These are phyloP conservation scores for Melinopterus prodromus DNA, from an alignment of 2,888 invertebrate species.

Conservation along the genomic window DNA sequence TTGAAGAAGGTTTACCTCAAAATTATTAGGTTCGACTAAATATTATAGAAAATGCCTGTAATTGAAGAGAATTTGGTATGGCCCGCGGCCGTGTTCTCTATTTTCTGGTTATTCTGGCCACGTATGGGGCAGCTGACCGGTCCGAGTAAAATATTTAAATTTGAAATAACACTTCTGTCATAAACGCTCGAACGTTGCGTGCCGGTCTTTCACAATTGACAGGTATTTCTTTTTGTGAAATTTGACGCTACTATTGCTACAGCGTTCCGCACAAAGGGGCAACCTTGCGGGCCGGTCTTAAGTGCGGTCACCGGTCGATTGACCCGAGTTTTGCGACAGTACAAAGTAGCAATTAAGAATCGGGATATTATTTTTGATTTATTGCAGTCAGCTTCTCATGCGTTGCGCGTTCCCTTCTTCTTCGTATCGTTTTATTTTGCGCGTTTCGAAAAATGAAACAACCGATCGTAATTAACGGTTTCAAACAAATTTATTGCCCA, in stretches of 20 bases:
- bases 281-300: neutral
- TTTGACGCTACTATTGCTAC: neutral
- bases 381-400: slow-evolving; percentile 14
- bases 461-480: neutral
- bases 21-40: neutral
- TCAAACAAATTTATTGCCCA: neutral
- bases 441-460: neutral
- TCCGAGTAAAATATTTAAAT: neutral
- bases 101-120: neutral
- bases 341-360: slow-evolving; percentile 19
- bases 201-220: neutral
- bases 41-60: slow-evolving; percentile 4
- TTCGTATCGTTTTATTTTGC: neutral
- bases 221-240: slow-evolving; percentile 4
- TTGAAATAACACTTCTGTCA: slow-evolving; percentile 4
- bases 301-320: neutral
- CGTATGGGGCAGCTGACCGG: neutral
- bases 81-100: neutral
- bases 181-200: neutral
- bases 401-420: slow-evolving; percentile 11
- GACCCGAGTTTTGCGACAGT: slow-evolving; percentile 5
- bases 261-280: neutral
- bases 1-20: neutral
- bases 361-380: slow-evolving; percentile 15
- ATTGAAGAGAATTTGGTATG: neutral